Evolutionary conservation across 2,888 invertebrate species (phyloP).

Genomic region (Nephrotoma guestfalica): DNA sequence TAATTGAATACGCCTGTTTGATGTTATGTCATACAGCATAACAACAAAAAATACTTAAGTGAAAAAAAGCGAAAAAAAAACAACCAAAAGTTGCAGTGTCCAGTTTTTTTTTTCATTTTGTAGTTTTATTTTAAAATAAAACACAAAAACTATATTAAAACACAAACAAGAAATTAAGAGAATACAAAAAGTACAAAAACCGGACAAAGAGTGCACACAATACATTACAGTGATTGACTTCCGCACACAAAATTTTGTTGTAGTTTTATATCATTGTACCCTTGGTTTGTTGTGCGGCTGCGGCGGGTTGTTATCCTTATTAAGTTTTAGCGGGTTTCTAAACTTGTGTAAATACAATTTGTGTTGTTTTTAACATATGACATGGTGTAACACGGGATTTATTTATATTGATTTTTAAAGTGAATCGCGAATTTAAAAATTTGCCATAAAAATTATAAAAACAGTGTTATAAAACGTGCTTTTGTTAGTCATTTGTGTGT

Average conservation of each 20-base stretch:
- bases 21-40: neutral
- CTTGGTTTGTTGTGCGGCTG: neutral
- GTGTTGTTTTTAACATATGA: neutral
- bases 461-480: slow-evolving; percentile 1
- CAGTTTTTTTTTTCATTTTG: neutral
- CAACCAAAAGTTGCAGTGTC: slow-evolving; percentile 5
- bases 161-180: neutral
- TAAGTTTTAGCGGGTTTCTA: neutral
- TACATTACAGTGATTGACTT: slow-evolving; percentile 1
- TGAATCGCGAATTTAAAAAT: neutral
- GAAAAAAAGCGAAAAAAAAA: neutral
- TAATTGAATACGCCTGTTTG: neutral
- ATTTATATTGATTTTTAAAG: neutral
- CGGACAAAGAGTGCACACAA: slow-evolving; percentile 1
- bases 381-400: neutral
- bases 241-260: neutral
- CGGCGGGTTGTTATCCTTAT: neutral
- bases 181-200: slow-evolving; percentile 2
- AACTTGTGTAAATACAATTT: neutral
- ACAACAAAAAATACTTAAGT: neutral
- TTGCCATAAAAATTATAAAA: neutral
- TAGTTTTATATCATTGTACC: neutral
- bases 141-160: neutral
- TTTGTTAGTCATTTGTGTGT: neutral
- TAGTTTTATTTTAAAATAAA: neutral